phyloP scores from a whole-genome alignment of 1,140 invertebrate genomes.

The Helicoverpa zea region DNA sequence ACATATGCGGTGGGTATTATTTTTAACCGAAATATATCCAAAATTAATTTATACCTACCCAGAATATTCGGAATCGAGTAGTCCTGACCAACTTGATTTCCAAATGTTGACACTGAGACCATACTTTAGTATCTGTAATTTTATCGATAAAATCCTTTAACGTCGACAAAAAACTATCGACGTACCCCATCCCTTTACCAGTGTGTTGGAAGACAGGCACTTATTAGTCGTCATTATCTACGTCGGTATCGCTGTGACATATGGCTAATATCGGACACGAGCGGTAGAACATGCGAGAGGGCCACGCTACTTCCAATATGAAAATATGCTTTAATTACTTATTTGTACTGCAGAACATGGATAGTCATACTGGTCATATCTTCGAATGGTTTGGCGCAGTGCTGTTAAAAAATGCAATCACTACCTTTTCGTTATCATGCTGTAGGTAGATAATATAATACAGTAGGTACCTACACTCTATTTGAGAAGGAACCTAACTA shows the following conservation, averaged over 20 bases:
- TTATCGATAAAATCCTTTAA: background rate
- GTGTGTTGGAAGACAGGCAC: constrained; percentile 81
- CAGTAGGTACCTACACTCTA: too few relatives aligned
- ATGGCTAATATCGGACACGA: constrained; percentile 82
- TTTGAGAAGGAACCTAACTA: too few relatives aligned
- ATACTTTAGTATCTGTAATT: too few relatives aligned
- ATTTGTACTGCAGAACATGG: constrained; percentile 40
- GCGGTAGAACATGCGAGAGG: constrained; percentile 72
- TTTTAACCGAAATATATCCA: too few relatives aligned
- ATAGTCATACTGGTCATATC: background rate
- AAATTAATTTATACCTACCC: too few relatives aligned
- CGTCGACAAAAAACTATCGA: constrained; percentile 53
- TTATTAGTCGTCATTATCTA: constrained; percentile 85
- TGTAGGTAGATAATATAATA: too few relatives aligned
- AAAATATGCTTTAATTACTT: constrained; percentile 75
- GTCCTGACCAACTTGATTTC: too few relatives aligned
- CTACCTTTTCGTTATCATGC: background rate
- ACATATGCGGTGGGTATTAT: too few relatives aligned
- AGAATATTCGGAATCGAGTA: too few relatives aligned
- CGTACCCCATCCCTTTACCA: constrained; percentile 59
- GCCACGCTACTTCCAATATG: constrained; percentile 66
- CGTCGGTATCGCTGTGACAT: constrained; percentile 81
- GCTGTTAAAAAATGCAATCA: background rate
- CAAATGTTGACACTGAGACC: too few relatives aligned
- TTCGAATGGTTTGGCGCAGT: constrained; percentile 7